Evolutionary conservation across 1,140 invertebrate genomes (phyloP).

Genomic region (Rhyzopertha dominica): DNA sequence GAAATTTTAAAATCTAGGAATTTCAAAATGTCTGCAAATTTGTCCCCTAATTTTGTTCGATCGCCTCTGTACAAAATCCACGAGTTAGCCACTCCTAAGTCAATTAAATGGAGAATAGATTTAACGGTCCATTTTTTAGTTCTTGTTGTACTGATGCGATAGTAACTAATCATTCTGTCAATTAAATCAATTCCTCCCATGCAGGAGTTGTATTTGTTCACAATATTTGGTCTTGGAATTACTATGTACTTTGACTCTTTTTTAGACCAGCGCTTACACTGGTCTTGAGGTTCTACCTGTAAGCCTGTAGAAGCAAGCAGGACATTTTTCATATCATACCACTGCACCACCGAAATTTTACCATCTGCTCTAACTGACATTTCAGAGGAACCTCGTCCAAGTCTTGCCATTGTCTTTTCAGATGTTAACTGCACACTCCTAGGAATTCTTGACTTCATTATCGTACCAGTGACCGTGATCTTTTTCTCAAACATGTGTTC

Average conservation of each 20-base stretch:
- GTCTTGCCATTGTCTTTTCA: slow-evolving; percentile 13
- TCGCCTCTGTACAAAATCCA: slow-evolving; percentile 14
- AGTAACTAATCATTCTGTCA: slow-evolving; percentile 27
- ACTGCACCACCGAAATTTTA: slow-evolving; percentile 21
- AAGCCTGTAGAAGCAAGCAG: slow-evolving; percentile 18
- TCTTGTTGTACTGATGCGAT: slow-evolving; percentile 15
- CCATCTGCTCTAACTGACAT: slow-evolving; percentile 11
- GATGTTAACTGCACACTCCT: slow-evolving; percentile 13
- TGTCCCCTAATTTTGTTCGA: slow-evolving; percentile 7
- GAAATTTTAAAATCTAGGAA: slow-evolving; percentile 9
- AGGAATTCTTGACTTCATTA: slow-evolving; percentile 9
- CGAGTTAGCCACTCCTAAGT: slow-evolving; percentile 15
- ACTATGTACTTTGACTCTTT: slow-evolving; percentile 34
- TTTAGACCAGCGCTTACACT: slow-evolving; percentile 35
- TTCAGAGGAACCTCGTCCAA: slow-evolving; percentile 13
- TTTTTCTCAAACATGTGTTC: slow-evolving; percentile 11
- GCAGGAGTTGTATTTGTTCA: slow-evolving; percentile 42
- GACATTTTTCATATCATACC: slow-evolving; percentile 19
- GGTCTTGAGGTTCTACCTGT: slow-evolving; percentile 14
- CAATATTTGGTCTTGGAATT: slow-evolving; percentile 36
- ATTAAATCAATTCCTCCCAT: slow-evolving; percentile 45
- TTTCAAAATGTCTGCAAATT: slow-evolving; percentile 5
- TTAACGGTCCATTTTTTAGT: slow-evolving; percentile 21
- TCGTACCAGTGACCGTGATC: slow-evolving; percentile 8
- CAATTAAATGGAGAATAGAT: slow-evolving; percentile 17